Evolutionary conservation across 2,888 invertebrate genomes (phyloP).

Genomic region (Aricia artaxerxes): DNA sequence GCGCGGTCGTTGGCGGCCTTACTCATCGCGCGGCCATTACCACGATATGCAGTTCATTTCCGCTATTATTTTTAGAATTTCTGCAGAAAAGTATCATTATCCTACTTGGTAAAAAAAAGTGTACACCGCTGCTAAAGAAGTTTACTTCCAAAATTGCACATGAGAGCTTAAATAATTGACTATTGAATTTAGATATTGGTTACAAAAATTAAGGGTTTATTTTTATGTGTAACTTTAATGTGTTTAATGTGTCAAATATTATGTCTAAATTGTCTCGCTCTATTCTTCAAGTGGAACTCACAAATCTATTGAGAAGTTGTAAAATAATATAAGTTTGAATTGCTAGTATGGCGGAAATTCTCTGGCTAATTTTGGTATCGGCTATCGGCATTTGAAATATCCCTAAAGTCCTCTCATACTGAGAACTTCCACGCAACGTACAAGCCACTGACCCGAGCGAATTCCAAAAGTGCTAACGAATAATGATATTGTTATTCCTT

Average conservation of each 20-base stretch:
- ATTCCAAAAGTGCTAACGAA: too few species aligned
- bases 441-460: not conserved
- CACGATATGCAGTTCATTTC: not conserved
- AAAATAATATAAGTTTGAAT: not conserved
- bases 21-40: not conserved
- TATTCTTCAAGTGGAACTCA: not conserved
- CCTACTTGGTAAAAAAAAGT: not conserved
- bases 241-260: too few species aligned
- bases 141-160: not conserved
- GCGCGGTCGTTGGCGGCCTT: not conserved
- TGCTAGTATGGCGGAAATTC: not conserved
- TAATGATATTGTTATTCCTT: too few species aligned
- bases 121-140: too few species aligned
- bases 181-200: too few species aligned
- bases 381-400: not conserved
- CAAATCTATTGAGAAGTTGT: not conserved
- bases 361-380: conserved; percentile 6
- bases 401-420: not conserved
- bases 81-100: not conserved
- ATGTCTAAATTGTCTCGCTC: not conserved
- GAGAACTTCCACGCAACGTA: not conserved
- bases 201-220: too few species aligned
- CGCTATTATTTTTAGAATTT: not conserved
- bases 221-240: too few species aligned
- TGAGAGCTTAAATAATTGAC: not conserved